Evolutionary conservation across 2,113 vertebrate species (phyloP), one percentile per base, ranked within the genome.

Genomic region (Caretta caretta): DNA sequence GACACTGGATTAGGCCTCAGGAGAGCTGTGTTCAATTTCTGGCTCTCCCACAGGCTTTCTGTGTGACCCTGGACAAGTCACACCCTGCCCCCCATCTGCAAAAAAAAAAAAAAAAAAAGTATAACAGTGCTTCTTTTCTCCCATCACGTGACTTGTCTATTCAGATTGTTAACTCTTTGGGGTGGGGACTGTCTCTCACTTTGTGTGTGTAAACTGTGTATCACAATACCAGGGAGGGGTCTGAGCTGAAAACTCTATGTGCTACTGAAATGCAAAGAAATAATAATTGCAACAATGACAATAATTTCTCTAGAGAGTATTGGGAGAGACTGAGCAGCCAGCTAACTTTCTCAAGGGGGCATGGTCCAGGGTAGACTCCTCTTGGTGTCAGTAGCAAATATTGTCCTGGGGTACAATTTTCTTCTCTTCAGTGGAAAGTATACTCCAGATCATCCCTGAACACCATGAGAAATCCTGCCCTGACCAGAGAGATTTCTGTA

Each of bases 1-100:
- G 14, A 38, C 5, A 22, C 2, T 1, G 1, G 13, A 5, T 8
- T 35, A 42, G 29, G 4, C 1, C 54, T 20, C 57, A 22, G n/a
- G 65, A 80, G 48, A 92, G 24, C 3, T 53, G 8, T 42, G 38
- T 53, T 84, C 13, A 51, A 82, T 24, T 91, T 62, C 31, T 65
- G 62, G 62, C 31, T 65, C 56, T 84, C 10, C 16, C 35, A 79
- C 10, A 62, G 8, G 4, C 72, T 24, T 79, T 80, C 56, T 82
- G 31, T 17, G 62, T 65, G 31, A 65, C 12, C 31, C 31, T 65
- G 31, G 16, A 65, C 31, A 17, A 29, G 31, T 17, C 16, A 62
- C 29, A 13, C 1, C 1, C 29, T 5, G 12, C 8, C 2, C 87
- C 85, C 38, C 22, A 8, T 13, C 22, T 65, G 22, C 10, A 16